A percentile compares a stretch with the other conserved stretches of the same genome.
Evolutionary conservation across 2,888 invertebrate species (phyloP).

Genomic region (Agrenia bidenticulata): DNA sequence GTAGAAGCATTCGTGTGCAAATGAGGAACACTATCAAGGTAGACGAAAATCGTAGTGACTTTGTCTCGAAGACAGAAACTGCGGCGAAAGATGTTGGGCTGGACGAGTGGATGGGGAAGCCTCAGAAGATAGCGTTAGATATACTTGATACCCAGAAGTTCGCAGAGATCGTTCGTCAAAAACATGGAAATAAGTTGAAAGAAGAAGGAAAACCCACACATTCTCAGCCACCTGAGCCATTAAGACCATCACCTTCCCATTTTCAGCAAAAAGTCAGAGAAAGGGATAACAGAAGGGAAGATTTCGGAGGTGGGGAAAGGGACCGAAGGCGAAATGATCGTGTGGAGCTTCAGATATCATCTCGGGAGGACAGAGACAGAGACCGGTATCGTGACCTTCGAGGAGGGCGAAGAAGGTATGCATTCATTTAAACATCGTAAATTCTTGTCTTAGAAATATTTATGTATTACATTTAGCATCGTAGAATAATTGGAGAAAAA

Average conservation of each 20-base stretch:
- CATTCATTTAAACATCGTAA: no score
- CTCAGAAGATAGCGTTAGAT: conserved; percentile 48
- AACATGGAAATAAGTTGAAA: conserved; percentile 42
- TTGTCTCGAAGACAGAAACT: conserved; percentile 19
- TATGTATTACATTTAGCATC: no score
- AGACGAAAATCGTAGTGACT: conserved; percentile 34
- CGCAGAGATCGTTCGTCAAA: conserved; percentile 52
- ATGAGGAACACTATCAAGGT: conserved; percentile 50
- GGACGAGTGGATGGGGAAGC: conserved; percentile 52
- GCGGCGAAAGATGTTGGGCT: conserved; percentile 28
- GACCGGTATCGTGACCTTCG: conserved; percentile 14
- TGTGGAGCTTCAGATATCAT: conserved; percentile 46
- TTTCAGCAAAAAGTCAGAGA: conserved; percentile 14
- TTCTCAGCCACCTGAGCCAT: neutral
- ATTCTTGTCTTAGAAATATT: no score
- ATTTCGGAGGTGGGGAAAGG: conserved; percentile 8
- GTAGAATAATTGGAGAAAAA: neutral
- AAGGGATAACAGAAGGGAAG: conserved; percentile 31
- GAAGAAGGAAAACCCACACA: conserved; percentile 13
- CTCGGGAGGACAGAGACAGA: conserved; percentile 23
- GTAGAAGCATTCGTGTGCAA: conserved; percentile 51
- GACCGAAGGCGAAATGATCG: conserved; percentile 35
- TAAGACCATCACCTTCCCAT: neutral
- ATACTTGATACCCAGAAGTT: conserved; percentile 53
- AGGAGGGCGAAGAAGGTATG: conserved; percentile 29